phyloP scores from a whole-genome alignment of 2,888 invertebrate genomes.

The Crocallis elinguaria region DNA sequence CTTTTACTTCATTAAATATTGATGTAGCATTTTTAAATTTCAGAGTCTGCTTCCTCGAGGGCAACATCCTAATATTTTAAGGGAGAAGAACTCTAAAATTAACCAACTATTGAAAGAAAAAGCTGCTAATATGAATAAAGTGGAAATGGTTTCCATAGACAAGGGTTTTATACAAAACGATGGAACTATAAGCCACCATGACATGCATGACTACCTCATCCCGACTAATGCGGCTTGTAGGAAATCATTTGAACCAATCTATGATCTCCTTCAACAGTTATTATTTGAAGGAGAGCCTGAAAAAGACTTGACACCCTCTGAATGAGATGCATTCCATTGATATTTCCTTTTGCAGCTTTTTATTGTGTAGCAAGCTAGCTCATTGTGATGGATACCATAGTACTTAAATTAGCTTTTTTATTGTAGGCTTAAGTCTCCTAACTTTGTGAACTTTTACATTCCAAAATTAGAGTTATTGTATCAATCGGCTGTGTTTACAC shows the following conservation, averaged over 20 bases:
- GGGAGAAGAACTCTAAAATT: conserved; percentile 90
- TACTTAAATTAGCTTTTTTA: conserved; percentile 82
- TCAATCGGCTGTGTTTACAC: conserved; percentile 70
- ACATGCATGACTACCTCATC: conserved; percentile 96
- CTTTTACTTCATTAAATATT: too few species aligned
- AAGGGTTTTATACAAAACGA: conserved; percentile 91
- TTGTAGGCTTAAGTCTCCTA: conserved; percentile 67
- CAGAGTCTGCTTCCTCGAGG: conserved; percentile 96
- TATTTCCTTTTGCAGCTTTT: conserved; percentile 57
- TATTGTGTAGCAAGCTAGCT: conserved; percentile 71
- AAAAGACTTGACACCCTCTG: conserved; percentile 89
- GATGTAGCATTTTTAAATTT: conserved; percentile 48
- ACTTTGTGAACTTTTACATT: conserved; percentile 71
- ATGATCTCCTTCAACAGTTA: conserved; percentile 91
- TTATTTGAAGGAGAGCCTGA: conserved; percentile 90
- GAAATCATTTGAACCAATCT: conserved; percentile 94
- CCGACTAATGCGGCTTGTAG: conserved; percentile 94
- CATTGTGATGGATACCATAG: conserved; percentile 77
- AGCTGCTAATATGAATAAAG: conserved; percentile 86
- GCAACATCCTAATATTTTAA: conserved; percentile 91
- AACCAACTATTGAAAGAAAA: conserved; percentile 89
- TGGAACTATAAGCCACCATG: conserved; percentile 93
- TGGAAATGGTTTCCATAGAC: conserved; percentile 92
- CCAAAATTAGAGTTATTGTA: conserved; percentile 68
- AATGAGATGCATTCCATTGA: conserved; percentile 70